Evolutionary conservation across 2,888 invertebrate genomes (phyloP).

Genomic region (Heterodera filipjevi): DNA sequence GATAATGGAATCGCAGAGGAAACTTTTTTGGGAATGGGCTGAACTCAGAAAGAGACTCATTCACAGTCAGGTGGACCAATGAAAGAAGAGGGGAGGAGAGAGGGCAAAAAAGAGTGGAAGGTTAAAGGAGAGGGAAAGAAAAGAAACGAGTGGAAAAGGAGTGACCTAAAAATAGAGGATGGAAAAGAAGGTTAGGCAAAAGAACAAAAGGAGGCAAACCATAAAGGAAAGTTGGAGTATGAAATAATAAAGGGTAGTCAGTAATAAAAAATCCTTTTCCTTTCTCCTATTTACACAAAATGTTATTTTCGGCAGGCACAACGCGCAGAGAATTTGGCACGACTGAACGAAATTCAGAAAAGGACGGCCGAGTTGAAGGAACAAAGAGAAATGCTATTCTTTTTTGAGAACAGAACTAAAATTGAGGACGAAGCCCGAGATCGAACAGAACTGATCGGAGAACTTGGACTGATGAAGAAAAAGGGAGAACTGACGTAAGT

Average conservation of each 20-base stretch:
- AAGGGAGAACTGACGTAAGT: constrained; percentile 24
- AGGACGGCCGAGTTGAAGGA: constrained; percentile 37
- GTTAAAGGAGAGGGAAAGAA: neutral
- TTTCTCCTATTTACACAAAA: constrained; percentile 32
- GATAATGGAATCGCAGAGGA: constrained; percentile 28
- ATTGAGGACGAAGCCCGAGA: constrained; percentile 47
- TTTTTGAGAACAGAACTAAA: constrained; percentile 45
- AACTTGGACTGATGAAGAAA: constrained; percentile 38
- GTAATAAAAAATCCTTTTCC: neutral
- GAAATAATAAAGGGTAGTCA: neutral
- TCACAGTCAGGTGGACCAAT: constrained; percentile 29
- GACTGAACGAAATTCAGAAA: constrained; percentile 52
- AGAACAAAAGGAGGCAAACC: too few species aligned
- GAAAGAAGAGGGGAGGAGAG: neutral
- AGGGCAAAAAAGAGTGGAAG: too few species aligned
- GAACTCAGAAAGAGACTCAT: constrained; percentile 26
- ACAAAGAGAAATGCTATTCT: constrained; percentile 42
- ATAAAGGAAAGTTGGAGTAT: too few species aligned
- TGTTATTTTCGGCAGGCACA: constrained; percentile 49
- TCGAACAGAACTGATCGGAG: constrained; percentile 39
- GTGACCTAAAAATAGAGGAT: too few species aligned
- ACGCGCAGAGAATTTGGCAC: constrained; percentile 50
- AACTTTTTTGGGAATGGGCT: constrained; percentile 38
- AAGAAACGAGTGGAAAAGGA: neutral
- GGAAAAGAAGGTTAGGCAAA: too few species aligned